Percentiles rank a stretch among this genome's conserved stretches.
Evolutionary conservation across 1,140 invertebrate genomes (phyloP).

Genomic region (Achroia grisella): DNA sequence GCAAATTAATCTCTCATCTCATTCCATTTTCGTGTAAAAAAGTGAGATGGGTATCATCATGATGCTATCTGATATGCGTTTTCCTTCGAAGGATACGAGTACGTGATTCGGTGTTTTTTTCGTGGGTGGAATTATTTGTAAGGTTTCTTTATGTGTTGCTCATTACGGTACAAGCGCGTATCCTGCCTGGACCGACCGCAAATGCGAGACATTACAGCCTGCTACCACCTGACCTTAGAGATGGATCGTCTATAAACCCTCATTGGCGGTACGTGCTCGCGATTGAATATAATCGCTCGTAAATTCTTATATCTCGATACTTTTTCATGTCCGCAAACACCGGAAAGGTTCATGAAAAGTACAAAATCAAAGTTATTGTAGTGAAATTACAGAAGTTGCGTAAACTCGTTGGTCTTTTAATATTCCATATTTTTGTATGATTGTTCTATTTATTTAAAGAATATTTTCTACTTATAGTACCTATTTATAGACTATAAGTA

Average conservation of each 20-base stretch:
- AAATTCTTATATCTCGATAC: neutral
- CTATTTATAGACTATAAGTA: too few species aligned
- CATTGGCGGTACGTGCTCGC: conserved; percentile 41
- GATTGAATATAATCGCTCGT: conserved; percentile 14
- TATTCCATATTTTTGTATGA: too few species aligned
- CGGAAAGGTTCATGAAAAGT: too few species aligned
- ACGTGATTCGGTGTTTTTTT: conserved; percentile 71
- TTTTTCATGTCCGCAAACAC: too few species aligned
- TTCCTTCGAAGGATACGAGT: conserved; percentile 66
- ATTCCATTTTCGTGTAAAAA: conserved; percentile 14
- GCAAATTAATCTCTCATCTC: conserved; percentile 38
- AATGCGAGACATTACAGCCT: conserved; percentile 55
- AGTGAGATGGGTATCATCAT: conserved; percentile 37
- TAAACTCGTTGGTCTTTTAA: too few species aligned
- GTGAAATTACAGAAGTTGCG: too few species aligned
- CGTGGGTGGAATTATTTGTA: conserved; percentile 69
- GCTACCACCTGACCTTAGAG: conserved; percentile 24
- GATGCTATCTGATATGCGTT: conserved; percentile 64
- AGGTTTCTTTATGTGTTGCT: conserved; percentile 69
- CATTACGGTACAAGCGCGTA: conserved; percentile 67
- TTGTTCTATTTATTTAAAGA: too few species aligned
- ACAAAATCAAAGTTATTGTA: too few species aligned
- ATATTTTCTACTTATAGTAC: too few species aligned
- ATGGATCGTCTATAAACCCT: conserved; percentile 28
- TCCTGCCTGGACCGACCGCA: conserved; percentile 63